Base-by-base conservation (phyloP, 2,888 invertebrate genomes). In the Dynastes tityus region DNA sequence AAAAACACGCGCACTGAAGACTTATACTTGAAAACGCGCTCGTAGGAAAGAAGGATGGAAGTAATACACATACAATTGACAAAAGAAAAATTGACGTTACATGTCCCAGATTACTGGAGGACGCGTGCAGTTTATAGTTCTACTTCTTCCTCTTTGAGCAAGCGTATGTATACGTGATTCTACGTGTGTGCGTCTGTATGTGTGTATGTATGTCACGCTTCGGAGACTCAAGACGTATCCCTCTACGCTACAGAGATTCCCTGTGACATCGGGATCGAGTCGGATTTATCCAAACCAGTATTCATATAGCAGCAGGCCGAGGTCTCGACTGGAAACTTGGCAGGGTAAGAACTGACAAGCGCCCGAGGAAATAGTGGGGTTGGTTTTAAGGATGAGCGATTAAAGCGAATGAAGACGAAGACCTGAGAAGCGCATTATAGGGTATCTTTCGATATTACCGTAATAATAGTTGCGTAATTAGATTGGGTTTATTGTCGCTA, bases 401-500 rank as follows among this genome's bases (percentile, higher is more conserved):
- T 29, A 61, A 27, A 40, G 51, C 22, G 61, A 22, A 9, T 29
- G 73, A 63, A 61, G 61, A 58, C 49, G 40, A 53, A 40, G 29
- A 32, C 13, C 45, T 65, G 51, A 68, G 49, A 40, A 51, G 22
- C 9, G 22, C 27, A 29, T 11, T 51, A 51, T 40, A 22, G 22
- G 27, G 16, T 9, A 29, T 27, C 49, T 32, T 11, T 32, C 40
- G 40, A 71, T 71, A 40, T 71, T n/a, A 45, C 49, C 37, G 37
- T 61, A 22, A 61, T 61, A 74, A 61, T 74, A 61, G 40, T 45
- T 74, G 37, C 27, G 9, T 45, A 61, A 61, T 27, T 49, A 61
- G 61, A 74, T 74, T 63, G 63, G 45, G 45, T 27, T 74, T 74
- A 74, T 61, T 61, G n/a, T 73, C 61, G 55, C n/a, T 55, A 71